Evolutionary conservation across 1,140 invertebrate species (phyloP).

Genomic region (Venustaconcha ellipsiformis): DNA sequence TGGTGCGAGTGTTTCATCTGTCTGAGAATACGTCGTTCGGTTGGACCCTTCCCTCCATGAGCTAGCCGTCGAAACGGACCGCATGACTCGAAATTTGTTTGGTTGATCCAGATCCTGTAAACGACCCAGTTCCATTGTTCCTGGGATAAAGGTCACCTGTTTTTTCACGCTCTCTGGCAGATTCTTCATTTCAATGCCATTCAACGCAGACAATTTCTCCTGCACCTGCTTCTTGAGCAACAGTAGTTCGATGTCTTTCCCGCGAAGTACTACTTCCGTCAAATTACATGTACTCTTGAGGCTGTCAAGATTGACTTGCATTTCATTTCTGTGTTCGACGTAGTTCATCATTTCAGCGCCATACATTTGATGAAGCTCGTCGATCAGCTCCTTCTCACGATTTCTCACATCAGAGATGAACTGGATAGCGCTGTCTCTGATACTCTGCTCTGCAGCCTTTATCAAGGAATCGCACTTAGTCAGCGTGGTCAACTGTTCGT

Average conservation of each 20-base stretch:
- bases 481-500: slow-evolving; percentile 59
- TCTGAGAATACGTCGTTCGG: slow-evolving; percentile 11
- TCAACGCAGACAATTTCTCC: slow-evolving; percentile 66
- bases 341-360: slow-evolving; percentile 65
- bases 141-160: slow-evolving; percentile 61
- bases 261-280: slow-evolving; percentile 68
- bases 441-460: slow-evolving; percentile 64
- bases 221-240: slow-evolving; percentile 69
- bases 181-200: slow-evolving; percentile 60
- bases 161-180: slow-evolving; percentile 63
- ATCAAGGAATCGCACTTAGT: slow-evolving; percentile 62
- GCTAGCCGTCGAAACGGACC: slow-evolving; percentile 27
- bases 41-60: slow-evolving; percentile 28
- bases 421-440: slow-evolving; percentile 64
- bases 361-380: slow-evolving; percentile 67
- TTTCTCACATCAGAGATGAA: slow-evolving; percentile 65
- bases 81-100: slow-evolving; percentile 30
- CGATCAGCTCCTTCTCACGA: slow-evolving; percentile 66
- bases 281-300: slow-evolving; percentile 68
- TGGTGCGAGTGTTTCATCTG: slow-evolving; percentile 26
- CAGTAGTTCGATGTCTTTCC: slow-evolving; percentile 70
- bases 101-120: slow-evolving; percentile 61
- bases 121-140: slow-evolving; percentile 60
- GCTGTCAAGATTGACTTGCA: slow-evolving; percentile 65
- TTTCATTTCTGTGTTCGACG: slow-evolving; percentile 62